These are phyloP conservation scores for Lucilia cuprina DNA, from an alignment of 1,140 invertebrate genomes.

Conservation along the genomic window DNA sequence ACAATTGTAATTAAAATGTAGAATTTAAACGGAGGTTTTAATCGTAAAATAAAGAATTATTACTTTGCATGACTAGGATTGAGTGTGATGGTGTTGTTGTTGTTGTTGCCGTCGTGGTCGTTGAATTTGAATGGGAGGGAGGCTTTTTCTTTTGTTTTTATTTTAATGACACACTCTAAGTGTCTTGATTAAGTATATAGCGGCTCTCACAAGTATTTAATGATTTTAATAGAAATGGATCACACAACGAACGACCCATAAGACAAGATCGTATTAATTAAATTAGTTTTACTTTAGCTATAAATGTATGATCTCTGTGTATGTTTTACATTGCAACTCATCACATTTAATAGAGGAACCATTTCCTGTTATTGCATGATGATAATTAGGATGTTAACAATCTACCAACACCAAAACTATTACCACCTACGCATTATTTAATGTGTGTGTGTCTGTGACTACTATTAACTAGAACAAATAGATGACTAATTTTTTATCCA, in stretches of 20 bases:
- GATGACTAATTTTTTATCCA: not conserved
- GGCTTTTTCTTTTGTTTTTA: slow-evolving; percentile 9
- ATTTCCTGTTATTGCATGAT: slow-evolving; percentile 31
- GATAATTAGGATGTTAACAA: slow-evolving; percentile 35
- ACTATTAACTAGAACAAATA: not conserved
- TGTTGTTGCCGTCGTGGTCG: too few relatives aligned
- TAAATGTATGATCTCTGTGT: not conserved
- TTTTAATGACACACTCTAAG: not conserved
- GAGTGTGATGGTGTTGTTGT: not conserved
- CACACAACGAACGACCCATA: not conserved
- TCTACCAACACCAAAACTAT: not conserved
- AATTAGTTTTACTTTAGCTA: slow-evolving; percentile 18
- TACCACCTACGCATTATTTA: slow-evolving; percentile 16
- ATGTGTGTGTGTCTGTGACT: too few relatives aligned
- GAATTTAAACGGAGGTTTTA: slow-evolving; percentile 22
- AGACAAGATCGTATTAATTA: slow-evolving; percentile 18
- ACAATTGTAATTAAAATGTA: slow-evolving; percentile 17
- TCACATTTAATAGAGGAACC: slow-evolving; percentile 12
- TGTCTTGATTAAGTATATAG: not conserved
- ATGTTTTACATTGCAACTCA: not conserved
- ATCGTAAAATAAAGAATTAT: slow-evolving; percentile 27
- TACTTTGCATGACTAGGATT: not conserved
- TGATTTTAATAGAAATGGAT: slow-evolving; percentile 3
- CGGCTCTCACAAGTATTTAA: not conserved
- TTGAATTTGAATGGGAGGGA: not conserved